Evolutionary conservation across 1,140 invertebrate species (phyloP).

Genomic region (Leptonema lineaticorne): DNA sequence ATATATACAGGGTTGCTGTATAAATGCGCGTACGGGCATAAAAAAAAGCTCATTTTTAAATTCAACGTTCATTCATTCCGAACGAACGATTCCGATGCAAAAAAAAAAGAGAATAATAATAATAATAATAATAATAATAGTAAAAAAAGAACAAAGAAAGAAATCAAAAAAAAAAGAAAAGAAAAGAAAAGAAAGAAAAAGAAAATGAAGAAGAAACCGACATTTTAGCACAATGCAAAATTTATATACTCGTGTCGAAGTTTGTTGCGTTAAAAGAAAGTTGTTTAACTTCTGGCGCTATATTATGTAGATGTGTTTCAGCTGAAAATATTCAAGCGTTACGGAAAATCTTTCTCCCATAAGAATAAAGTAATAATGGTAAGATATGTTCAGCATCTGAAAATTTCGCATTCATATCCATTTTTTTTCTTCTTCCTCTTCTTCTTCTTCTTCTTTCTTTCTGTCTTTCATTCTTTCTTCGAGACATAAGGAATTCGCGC

Average conservation of each 20-base stretch:
- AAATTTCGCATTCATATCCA: constrained; percentile 15
- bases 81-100: background rate
- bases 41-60: background rate
- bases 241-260: constrained; percentile 1
- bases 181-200: no score
- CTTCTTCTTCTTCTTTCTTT: background rate
- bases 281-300: constrained; percentile 7
- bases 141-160: no score
- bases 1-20: no score
- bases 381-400: constrained; percentile 14
- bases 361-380: constrained; percentile 18
- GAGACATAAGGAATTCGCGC: background rate
- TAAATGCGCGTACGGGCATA: background rate
- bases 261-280: background rate
- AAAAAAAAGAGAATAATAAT: no score
- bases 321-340: constrained; percentile 4
- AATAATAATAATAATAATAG: no score
- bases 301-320: background rate
- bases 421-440: background rate
- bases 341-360: constrained; percentile 8
- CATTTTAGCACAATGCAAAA: constrained; percentile 2
- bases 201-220: no score
- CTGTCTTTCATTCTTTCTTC: no score
- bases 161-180: no score
- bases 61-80: background rate